phyloP scores from a whole-genome alignment of 2,888 invertebrate genomes.

The Drosophila lutescens region DNA sequence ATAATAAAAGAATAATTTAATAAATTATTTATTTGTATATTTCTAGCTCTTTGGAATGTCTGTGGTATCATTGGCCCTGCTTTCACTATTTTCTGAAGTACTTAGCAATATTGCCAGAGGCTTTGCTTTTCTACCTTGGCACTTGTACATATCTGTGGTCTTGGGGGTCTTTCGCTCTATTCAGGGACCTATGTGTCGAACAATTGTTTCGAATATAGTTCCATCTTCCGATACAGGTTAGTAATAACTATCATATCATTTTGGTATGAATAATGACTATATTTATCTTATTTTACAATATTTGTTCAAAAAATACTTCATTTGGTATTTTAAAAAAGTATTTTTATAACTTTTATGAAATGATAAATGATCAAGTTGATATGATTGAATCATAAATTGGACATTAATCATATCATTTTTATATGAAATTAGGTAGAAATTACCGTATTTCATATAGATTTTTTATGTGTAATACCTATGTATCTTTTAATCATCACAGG shows the following conservation, averaged over 20 bases:
- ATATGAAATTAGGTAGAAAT: too few relatives aligned
- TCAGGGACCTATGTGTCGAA: conserved; percentile 81
- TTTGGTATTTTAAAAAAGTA: too few relatives aligned
- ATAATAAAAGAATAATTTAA: conserved; percentile 33
- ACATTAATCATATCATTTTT: too few relatives aligned
- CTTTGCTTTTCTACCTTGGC: conserved; percentile 78
- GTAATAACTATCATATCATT: not conserved
- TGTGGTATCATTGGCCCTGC: conserved; percentile 76
- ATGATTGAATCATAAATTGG: too few relatives aligned
- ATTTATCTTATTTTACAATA: too few relatives aligned
- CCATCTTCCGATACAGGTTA: conserved; percentile 83
- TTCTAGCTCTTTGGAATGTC: conserved; percentile 70
- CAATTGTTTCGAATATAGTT: conserved; percentile 82
- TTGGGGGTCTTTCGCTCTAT: conserved; percentile 76
- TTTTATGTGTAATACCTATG: too few relatives aligned
- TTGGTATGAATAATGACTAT: too few relatives aligned
- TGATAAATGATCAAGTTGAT: too few relatives aligned
- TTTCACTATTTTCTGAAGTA: conserved; percentile 75
- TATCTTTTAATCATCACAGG: conserved; percentile 79
- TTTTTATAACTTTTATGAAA: too few relatives aligned
- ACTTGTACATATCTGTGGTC: conserved; percentile 77
- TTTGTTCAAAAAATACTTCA: too few relatives aligned
- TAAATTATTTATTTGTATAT: not conserved
- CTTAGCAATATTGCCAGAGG: conserved; percentile 73
- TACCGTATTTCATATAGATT: too few relatives aligned